Evolutionary conservation across 2,797 vertebrate genomes (phyloP).

Genomic region (Ctenopoma kingsleyae): DNA sequence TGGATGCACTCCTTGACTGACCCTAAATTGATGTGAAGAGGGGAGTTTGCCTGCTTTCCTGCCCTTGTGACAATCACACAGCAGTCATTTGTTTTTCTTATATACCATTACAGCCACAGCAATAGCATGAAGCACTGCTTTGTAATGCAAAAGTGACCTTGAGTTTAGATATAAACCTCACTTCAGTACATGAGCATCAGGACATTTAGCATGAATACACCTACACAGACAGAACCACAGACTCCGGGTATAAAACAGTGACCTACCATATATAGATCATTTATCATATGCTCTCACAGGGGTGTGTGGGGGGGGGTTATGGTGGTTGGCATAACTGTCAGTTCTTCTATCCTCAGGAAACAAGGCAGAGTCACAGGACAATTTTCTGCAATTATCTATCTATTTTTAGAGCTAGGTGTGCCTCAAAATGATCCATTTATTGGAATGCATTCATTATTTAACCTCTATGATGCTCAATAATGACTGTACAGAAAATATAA

Average conservation of each 20-base stretch:
- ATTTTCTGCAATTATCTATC: constrained; percentile 30
- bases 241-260: constrained; percentile 38
- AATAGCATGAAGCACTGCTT: constrained; percentile 40
- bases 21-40: constrained; percentile 59
- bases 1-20: constrained; percentile 48
- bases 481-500: constrained; percentile 27
- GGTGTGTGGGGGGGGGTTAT: constrained; percentile 11
- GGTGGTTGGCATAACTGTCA: constrained; percentile 8
- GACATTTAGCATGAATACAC: constrained; percentile 43
- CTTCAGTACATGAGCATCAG: constrained; percentile 37
- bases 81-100: constrained; percentile 66
- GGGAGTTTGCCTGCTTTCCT: constrained; percentile 52
- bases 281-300: constrained; percentile 51
- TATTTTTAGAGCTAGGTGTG: constrained; percentile 16
- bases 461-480: constrained; percentile 54
- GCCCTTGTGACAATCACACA: constrained; percentile 51
- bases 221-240: constrained; percentile 19
- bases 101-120: constrained; percentile 20
- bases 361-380: constrained; percentile 12
- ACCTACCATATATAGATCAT: constrained; percentile 30
- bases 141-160: constrained; percentile 75
- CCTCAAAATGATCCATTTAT: constrained; percentile 16
- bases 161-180: constrained; percentile 53
- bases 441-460: constrained; percentile 62
- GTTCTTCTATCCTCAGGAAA: constrained; percentile 28